phyloP scores from a whole-genome alignment of 2,888 invertebrate species.

The Germaria angustata region DNA sequence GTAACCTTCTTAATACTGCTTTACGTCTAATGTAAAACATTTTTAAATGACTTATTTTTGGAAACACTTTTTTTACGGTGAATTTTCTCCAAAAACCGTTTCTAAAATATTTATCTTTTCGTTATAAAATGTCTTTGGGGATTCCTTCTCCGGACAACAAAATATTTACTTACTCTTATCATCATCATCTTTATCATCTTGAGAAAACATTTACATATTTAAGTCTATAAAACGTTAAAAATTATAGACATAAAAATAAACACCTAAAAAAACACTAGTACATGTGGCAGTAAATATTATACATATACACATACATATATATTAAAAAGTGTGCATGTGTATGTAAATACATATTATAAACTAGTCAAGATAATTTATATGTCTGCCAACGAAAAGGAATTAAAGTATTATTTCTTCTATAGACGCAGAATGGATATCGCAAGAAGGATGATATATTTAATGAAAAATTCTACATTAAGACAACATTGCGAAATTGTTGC shows the following conservation, averaged over 20 bases:
- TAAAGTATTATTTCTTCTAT: not conserved
- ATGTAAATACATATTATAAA: not conserved
- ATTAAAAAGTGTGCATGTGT: not conserved
- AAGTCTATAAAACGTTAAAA: slow-evolving; percentile 25
- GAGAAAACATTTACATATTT: slow-evolving; percentile 46
- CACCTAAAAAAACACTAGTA: not conserved
- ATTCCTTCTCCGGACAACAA: not conserved
- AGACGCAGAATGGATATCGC: not conserved
- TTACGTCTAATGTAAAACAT: no score
- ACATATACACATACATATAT: not conserved
- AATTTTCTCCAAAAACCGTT: no score
- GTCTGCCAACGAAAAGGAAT: slow-evolving; percentile 6
- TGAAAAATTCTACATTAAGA: not conserved
- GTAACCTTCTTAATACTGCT: no score
- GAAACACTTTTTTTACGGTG: no score
- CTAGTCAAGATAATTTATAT: slow-evolving; percentile 7
- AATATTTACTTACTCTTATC: not conserved
- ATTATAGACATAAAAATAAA: not conserved
- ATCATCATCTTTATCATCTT: slow-evolving; percentile 37
- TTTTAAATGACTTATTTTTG: no score
- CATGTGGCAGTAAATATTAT: not conserved
- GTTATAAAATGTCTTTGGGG: not conserved
- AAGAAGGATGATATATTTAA: not conserved
- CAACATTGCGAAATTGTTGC: not conserved
- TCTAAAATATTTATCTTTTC: not conserved